These are phyloP conservation scores for Apogon hyalosoma DNA, from an alignment of 2,797 vertebrate species.

Conservation along the genomic window DNA sequence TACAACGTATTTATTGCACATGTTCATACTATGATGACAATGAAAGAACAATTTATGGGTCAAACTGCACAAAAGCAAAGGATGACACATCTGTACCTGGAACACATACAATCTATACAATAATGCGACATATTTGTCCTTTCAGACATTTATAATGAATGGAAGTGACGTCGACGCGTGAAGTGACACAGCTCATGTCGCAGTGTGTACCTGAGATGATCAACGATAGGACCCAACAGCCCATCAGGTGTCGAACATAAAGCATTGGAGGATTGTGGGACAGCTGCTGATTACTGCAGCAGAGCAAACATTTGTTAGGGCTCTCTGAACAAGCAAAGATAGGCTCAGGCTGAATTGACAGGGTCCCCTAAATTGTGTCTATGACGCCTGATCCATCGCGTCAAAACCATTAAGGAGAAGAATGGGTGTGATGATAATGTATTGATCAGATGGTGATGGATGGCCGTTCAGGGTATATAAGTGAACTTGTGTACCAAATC, in stretches of 20 bases:
- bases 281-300: constrained; percentile 71
- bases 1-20: too few relatives aligned
- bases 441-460: constrained; percentile 85
- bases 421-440: constrained; percentile 83
- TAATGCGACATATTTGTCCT: constrained; percentile 7
- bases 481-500: constrained; percentile 52
- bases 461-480: constrained; percentile 80
- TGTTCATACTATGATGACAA: too few relatives aligned
- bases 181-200: constrained; percentile 34
- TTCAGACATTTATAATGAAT: background rate
- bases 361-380: constrained; percentile 76
- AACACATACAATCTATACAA: background rate
- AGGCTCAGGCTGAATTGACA: constrained; percentile 80
- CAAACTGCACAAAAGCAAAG: background rate
- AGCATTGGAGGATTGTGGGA: constrained; percentile 58
- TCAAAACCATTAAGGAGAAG: constrained; percentile 81
- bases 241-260: constrained; percentile 68
- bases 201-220: constrained; percentile 50
- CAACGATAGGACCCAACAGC: constrained; percentile 53
- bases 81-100: background rate
- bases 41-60: too few relatives aligned
- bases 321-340: constrained; percentile 87
- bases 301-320: constrained; percentile 86
- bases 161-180: constrained; percentile 34
- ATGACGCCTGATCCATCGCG: constrained; percentile 79